Percentiles rank a stretch among this genome's conserved stretches.
Conservation (phyloP, 2,797 vertebrate species). For the Otolemur crassicaudatus region DNA sequence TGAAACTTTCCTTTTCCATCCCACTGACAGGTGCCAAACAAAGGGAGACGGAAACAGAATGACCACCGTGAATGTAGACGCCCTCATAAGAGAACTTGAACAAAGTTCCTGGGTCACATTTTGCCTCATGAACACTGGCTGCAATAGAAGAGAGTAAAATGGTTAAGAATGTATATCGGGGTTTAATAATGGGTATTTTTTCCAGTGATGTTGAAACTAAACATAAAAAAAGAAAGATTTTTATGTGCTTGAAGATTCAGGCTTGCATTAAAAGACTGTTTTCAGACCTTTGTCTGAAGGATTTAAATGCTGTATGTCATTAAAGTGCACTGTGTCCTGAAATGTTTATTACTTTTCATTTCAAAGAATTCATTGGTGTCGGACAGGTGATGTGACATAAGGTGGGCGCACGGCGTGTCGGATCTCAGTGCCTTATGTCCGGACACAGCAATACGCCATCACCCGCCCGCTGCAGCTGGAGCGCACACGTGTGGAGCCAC, state of each 20-base stretch:
- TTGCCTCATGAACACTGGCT: slow-evolving; percentile 87
- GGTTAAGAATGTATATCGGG: slow-evolving; percentile 84
- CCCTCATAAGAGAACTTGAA: slow-evolving; percentile 84
- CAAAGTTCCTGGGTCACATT: slow-evolving; percentile 86
- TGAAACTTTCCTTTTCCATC: slow-evolving; percentile 33
- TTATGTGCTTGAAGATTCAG: slow-evolving; percentile 85
- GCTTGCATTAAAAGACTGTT: slow-evolving; percentile 85
- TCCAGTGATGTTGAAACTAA: slow-evolving; percentile 84
- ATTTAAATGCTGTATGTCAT: slow-evolving; percentile 87
- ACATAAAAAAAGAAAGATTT: slow-evolving; percentile 77
- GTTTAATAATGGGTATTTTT: slow-evolving; percentile 84
- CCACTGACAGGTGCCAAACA: slow-evolving; percentile 88
- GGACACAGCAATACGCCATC: slow-evolving; percentile 85
- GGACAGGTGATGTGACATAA: slow-evolving; percentile 85
- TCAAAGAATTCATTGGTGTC: slow-evolving; percentile 86
- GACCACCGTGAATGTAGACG: slow-evolving; percentile 80
- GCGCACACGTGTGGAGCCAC: slow-evolving; percentile 81
- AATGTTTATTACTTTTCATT: slow-evolving; percentile 84
- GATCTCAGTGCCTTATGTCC: slow-evolving; percentile 91
- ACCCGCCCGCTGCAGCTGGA: slow-evolving; percentile 82
- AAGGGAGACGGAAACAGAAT: slow-evolving; percentile 90
- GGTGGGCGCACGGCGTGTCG: slow-evolving; percentile 86
- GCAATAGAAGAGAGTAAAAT: slow-evolving; percentile 80
- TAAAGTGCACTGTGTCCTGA: slow-evolving; percentile 87
- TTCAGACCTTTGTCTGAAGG: slow-evolving; percentile 85